A percentile compares a stretch with the other conserved stretches of the same genome.
phyloP scores from a whole-genome alignment of 2,113 vertebrate genomes.

The Pollachius pollachius region DNA sequence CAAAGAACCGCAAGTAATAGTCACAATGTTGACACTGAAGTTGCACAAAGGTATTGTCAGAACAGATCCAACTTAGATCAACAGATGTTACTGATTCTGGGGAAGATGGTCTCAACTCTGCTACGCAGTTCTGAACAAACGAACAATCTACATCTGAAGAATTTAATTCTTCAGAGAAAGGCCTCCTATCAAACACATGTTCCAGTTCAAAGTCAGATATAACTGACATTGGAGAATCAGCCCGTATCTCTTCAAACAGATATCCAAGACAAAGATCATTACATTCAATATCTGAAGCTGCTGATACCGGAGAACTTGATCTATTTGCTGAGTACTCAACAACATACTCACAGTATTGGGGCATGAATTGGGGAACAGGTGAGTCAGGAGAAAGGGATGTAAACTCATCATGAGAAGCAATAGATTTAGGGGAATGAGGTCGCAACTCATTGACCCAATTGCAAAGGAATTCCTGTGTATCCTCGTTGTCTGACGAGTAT shows the following conservation, averaged over 20 bases:
- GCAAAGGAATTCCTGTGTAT: constrained; percentile 24
- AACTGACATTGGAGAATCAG: constrained; percentile 28
- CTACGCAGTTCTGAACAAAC: constrained; percentile 15
- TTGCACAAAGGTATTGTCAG: background rate
- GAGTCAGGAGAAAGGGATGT: constrained; percentile 36
- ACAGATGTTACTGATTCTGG: constrained; percentile 29
- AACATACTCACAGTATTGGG: background rate
- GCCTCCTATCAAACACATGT: background rate
- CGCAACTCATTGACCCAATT: constrained; percentile 22
- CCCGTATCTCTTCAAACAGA: constrained; percentile 6
- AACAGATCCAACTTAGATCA: background rate
- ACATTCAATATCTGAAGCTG: constrained; percentile 21
- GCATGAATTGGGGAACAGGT: constrained; percentile 33
- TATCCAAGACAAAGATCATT: constrained; percentile 17
- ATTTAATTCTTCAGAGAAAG: background rate
- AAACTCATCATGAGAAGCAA: constrained; percentile 3
- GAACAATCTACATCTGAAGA: constrained; percentile 7
- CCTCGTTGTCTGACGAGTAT: constrained; percentile 2
- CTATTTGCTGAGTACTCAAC: background rate
- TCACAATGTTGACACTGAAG: constrained; percentile 18
- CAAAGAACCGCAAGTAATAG: constrained; percentile 25
- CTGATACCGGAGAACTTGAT: constrained; percentile 22
- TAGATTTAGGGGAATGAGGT: background rate
- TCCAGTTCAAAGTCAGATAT: constrained; percentile 5
- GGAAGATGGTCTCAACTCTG: constrained; percentile 24